Base-by-base conservation (phyloP, 1,140 invertebrate genomes). In the Bombus confusus region DNA sequence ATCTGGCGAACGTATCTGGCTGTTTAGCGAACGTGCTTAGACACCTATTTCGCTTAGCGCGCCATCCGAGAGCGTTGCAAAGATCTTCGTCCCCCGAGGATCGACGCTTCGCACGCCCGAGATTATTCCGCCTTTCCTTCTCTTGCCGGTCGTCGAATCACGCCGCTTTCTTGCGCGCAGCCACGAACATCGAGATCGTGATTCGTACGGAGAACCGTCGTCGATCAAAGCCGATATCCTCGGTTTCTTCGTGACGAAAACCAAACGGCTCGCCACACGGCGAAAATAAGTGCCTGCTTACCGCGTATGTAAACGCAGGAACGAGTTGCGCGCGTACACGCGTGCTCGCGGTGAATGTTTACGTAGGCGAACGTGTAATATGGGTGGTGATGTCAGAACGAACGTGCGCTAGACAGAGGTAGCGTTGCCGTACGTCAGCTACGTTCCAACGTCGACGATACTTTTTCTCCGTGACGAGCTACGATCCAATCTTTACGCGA, bases 351-450 rank as follows among this genome's bases (percentile, higher is more conserved):
- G 80, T 85, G 88, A 91, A 88, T 89, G 88, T 92, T 92, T 91
- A 92, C 92, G 91, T 88, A 92, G 92, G 91, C 90, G 90, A 92
- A 93, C 47, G 47, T 92, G 91, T 93, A 93, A 92, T 93, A 92
- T 69, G 82, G 83, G 88, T 87, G 87, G 82, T 93, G 92, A 93
- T 93, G 93, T 93, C 92, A 93, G 82, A 52, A 52, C 87, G 80
- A 87, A 83, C 69, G 76, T n/a, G 62, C 82, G 12, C 28, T 62
- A n/a, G 22, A 41, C 13, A 25, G 52, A 87, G 88, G 88, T 84
- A 80, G 73, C 59, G 79, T 37, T 57, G 52, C 37, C 59, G 69
- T 76, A 76, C 59, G 69, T 76, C 83, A 59, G 47, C 57, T 80
- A 76, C 72, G 41, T 74, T 43, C 69, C 57, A 79, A 39, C 52